Conservation (phyloP, 2,797 vertebrate species). For the Enteromius argenteus region DNA sequence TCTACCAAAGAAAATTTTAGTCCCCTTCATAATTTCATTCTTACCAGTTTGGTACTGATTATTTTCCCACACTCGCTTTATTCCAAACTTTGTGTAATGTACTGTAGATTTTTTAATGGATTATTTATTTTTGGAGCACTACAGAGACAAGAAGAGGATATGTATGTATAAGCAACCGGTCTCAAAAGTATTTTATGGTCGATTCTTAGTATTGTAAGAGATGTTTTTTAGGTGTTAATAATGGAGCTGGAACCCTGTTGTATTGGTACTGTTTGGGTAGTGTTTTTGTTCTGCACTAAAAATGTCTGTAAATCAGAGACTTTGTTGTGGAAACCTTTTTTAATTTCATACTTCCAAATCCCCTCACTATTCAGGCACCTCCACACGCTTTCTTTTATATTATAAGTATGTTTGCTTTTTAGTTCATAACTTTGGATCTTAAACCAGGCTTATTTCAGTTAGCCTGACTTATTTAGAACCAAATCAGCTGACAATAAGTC, state of each 20-base stretch:
- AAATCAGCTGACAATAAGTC: too few relatives aligned
- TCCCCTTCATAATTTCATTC: neutral
- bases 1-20: neutral
- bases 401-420: neutral
- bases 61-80: neutral
- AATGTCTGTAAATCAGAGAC: neutral
- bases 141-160: neutral
- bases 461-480: too few relatives aligned
- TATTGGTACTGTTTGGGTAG: neutral
- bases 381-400: neutral
- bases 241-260: neutral
- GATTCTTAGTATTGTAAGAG: neutral
- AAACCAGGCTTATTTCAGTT: too few relatives aligned
- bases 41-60: neutral
- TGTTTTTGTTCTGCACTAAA: neutral
- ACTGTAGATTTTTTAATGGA: slow-evolving; percentile 13
- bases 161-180: slow-evolving; percentile 16
- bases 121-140: slow-evolving; percentile 50
- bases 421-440: neutral
- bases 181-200: slow-evolving; percentile 46
- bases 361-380: neutral
- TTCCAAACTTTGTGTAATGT: neutral
- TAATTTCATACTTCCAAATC: neutral
- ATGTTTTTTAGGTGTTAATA: neutral
- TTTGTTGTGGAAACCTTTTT: neutral